These are phyloP conservation scores for Xylocopa sonorina DNA, from an alignment of 1,140 invertebrate species.

Conservation along the genomic window DNA sequence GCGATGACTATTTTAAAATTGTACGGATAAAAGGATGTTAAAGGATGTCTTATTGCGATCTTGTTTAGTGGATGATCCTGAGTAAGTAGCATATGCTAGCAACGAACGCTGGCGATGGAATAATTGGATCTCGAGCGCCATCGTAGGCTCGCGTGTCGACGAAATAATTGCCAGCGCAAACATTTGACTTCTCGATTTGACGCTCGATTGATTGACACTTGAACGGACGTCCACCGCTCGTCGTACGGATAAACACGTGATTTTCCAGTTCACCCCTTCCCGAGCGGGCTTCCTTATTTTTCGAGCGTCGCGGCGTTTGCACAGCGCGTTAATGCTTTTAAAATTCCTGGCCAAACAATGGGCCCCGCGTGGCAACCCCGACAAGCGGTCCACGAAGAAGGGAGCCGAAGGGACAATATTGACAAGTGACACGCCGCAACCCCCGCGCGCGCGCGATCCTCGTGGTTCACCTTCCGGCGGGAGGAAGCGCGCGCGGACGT, in stretches of 20 bases:
- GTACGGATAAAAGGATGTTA: too few relatives aligned
- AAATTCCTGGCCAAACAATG: slow-evolving; percentile 62
- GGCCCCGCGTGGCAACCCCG: not conserved
- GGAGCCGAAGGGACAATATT: slow-evolving; percentile 59
- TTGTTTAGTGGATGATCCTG: too few relatives aligned
- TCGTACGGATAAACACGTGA: slow-evolving; percentile 27
- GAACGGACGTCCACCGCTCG: not conserved
- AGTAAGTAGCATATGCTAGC: not conserved
- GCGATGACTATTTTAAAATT: too few relatives aligned
- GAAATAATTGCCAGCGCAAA: slow-evolving; percentile 42
- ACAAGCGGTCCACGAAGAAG: slow-evolving; percentile 5
- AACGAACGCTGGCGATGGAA: not conserved
- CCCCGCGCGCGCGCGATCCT: slow-evolving; percentile 24
- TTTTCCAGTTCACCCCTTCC: not conserved
- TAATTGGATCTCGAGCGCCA: not conserved
- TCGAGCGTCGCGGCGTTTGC: slow-evolving; percentile 43
- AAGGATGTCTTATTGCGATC: too few relatives aligned
- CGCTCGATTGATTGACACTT: slow-evolving; percentile 46
- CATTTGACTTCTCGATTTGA: slow-evolving; percentile 51
- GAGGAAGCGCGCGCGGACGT: slow-evolving; percentile 51
- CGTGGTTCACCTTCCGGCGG: not conserved
- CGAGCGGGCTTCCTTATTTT: slow-evolving; percentile 5
- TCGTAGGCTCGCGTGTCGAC: slow-evolving; percentile 29
- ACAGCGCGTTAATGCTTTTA: slow-evolving; percentile 61
- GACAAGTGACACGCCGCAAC: slow-evolving; percentile 57